A percentile compares a stretch with the other conserved stretches of the same genome.
Conservation (phyloP, 2,888 invertebrate genomes). For the Galerucella calmariensis region DNA sequence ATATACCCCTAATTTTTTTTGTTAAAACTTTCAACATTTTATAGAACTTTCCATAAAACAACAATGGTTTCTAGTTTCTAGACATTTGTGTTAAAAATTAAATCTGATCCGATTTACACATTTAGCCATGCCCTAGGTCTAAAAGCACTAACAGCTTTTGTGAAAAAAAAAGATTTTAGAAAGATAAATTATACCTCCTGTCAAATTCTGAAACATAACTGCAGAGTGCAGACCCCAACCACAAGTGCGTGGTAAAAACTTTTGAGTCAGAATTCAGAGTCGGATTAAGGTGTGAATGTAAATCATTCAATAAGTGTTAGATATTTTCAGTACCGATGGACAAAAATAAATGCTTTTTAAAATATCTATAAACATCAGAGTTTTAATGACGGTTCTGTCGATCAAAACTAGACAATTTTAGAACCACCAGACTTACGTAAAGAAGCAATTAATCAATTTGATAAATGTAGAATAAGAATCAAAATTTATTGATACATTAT, state of each 20-base stretch:
- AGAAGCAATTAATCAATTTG: too few relatives aligned
- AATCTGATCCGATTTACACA: slow-evolving; percentile 10
- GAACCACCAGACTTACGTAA: too few relatives aligned
- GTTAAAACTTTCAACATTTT: background rate
- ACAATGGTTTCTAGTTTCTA: background rate
- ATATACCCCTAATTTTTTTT: background rate
- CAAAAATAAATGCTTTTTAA: too few relatives aligned
- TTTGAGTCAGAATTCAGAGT: slow-evolving; percentile 31
- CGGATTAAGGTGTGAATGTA: slow-evolving; percentile 11
- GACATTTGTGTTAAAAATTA: background rate
- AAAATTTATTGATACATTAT: too few relatives aligned
- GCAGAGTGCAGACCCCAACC: slow-evolving; percentile 48
- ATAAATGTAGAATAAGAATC: too few relatives aligned
- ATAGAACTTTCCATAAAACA: background rate
- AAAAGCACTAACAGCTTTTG: slow-evolving; percentile 43
- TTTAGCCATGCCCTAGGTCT: slow-evolving; percentile 43
- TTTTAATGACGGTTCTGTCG: too few relatives aligned
- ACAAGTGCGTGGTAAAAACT: slow-evolving; percentile 56
- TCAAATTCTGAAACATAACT: slow-evolving; percentile 55
- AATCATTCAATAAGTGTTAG: background rate
- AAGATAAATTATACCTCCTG: slow-evolving; percentile 61
- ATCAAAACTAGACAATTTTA: too few relatives aligned
- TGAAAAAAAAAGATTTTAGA: slow-evolving; percentile 56
- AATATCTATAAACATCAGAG: too few relatives aligned
- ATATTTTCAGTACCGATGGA: too few relatives aligned